Percentiles rank a stretch among this genome's conserved stretches.
phyloP scores from a whole-genome alignment of 2,888 invertebrate species.

The Synergus gifuensis region DNA sequence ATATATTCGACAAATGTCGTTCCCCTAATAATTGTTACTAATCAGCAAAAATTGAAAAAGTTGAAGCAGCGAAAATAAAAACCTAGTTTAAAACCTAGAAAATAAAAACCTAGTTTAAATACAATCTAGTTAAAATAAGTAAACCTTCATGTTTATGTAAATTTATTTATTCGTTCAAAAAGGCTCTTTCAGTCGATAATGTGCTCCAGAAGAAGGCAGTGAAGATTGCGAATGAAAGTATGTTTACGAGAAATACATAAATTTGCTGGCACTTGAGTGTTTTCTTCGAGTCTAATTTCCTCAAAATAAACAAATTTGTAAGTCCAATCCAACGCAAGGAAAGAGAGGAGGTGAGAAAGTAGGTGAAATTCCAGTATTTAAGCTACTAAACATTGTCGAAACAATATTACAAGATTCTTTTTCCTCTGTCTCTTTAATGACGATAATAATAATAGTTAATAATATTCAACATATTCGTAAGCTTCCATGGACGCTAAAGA shows the following conservation, averaged over 20 bases:
- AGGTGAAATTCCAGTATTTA: slow-evolving; percentile 65
- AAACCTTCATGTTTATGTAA: slow-evolving; percentile 21
- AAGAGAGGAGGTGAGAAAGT: slow-evolving; percentile 50
- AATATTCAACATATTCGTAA: slow-evolving; percentile 75
- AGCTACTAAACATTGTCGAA: slow-evolving; percentile 70
- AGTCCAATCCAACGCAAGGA: neutral
- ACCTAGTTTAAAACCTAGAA: neutral
- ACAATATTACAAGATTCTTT: slow-evolving; percentile 74
- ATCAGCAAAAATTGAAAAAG: neutral
- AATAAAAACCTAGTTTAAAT: slow-evolving; percentile 2
- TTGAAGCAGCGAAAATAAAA: neutral
- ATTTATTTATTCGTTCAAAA: slow-evolving; percentile 35
- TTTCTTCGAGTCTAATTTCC: neutral
- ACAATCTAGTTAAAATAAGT: slow-evolving; percentile 13
- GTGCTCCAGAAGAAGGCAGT: slow-evolving; percentile 33
- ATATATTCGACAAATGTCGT: no score
- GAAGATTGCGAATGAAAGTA: slow-evolving; percentile 26
- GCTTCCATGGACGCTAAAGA: slow-evolving; percentile 73
- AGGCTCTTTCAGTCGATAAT: slow-evolving; percentile 40
- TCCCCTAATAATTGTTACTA: no score
- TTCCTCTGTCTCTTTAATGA: slow-evolving; percentile 66
- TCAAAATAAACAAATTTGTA: neutral
- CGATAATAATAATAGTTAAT: slow-evolving; percentile 60
- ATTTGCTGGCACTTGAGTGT: slow-evolving; percentile 37
- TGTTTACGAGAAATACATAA: slow-evolving; percentile 25